A percentile compares a stretch with the other conserved stretches of the same genome.
Evolutionary conservation across 2,888 invertebrate genomes (phyloP).

Genomic region (Andrena bicolor): DNA sequence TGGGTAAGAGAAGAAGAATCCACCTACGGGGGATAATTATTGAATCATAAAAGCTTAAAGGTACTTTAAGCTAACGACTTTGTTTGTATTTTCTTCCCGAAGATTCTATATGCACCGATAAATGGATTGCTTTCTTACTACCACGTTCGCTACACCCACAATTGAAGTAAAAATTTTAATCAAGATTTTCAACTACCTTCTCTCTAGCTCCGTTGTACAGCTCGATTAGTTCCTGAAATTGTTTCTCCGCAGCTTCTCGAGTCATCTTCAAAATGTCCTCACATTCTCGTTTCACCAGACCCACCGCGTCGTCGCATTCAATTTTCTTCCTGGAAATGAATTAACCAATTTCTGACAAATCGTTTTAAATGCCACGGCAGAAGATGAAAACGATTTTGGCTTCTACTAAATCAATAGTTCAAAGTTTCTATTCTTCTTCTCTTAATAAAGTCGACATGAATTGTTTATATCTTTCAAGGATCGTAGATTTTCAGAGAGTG

Average conservation of each 20-base stretch:
- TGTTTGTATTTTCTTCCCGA: not conserved
- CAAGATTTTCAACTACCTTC: conserved; percentile 49
- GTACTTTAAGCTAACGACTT: not conserved
- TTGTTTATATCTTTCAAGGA: not conserved
- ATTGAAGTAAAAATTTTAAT: conserved; percentile 14
- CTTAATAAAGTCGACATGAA: not conserved
- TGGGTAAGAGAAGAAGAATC: not conserved
- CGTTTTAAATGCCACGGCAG: no score
- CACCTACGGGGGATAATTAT: not conserved
- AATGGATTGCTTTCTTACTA: not conserved
- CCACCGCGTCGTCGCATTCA: conserved; percentile 28
- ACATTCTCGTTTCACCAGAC: conserved; percentile 51
- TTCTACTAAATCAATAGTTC: not conserved
- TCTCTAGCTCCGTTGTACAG: conserved; percentile 51
- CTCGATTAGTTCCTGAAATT: conserved; percentile 58
- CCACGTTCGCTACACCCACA: not conserved
- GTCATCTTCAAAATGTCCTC: conserved; percentile 55
- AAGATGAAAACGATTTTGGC: not conserved
- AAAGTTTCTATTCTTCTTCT: not conserved
- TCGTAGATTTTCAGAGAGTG: not conserved
- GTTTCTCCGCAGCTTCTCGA: conserved; percentile 58
- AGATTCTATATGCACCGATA: not conserved
- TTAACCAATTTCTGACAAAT: not conserved
- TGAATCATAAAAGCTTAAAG: not conserved
- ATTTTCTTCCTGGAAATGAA: conserved; percentile 43